Base-by-base conservation (phyloP, 1,140 invertebrate species). In the Camponotus floridanus region DNA sequence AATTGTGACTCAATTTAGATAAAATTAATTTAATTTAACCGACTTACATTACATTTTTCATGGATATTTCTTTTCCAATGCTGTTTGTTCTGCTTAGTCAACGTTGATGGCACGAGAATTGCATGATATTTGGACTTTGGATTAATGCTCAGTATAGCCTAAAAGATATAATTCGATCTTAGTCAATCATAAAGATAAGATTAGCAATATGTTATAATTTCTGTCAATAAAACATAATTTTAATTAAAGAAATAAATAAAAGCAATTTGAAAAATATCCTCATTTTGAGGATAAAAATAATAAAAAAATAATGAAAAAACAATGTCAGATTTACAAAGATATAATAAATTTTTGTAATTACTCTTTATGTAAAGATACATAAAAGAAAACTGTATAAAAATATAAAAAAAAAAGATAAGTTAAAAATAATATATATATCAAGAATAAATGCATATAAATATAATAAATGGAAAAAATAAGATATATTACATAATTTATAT, bases 31-130 rank as follows among this genome's bases (percentile, higher is more conserved):
- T 3, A 2, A n/a, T 68, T 45, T 31, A 6, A 64, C 31, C 15
- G 8, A 55, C 97, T 97, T 96, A 99, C 98, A 1, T 95, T 95
- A 93, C 98, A 99, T 88, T 97, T 97, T 91, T 98, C 98, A 89
- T 98, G 97, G 0, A 96, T 93, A 94, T 99, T 99, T 88, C 99
- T 96, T 94, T 99, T 99, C 99, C 99, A 99, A 86, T 98, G 97
- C 86, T 97, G 96, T 93, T 99, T 99, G 85, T 97, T 97, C 83
- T 96, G 95, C 95, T 99, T 99, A 0, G 99, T 99, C 71, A 96
- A 95, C 18, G 95, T 94, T 31, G 98, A 98, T 21, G 99, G 98
- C 31, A 98, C 96, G 15, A 98, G 93, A 89, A 95, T 97, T 5
- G 98, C 97, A 92, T 97, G 96, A 0, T 95, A 95, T 88, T 96